phyloP scores from a whole-genome alignment of 2,797 vertebrate species.

The Urophycis tenuis region DNA sequence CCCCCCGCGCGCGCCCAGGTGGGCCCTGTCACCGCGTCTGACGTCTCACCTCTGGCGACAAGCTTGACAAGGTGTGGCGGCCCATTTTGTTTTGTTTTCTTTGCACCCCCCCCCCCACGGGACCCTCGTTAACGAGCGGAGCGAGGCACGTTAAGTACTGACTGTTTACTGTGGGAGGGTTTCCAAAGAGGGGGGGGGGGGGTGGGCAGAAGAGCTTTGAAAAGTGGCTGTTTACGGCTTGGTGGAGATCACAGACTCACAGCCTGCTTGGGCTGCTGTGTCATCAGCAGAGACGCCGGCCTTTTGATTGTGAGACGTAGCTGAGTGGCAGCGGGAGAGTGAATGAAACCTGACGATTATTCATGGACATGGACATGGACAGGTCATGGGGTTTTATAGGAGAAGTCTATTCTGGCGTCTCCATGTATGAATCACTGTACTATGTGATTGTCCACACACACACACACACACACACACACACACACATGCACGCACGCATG shows the following conservation, averaged over 20 bases:
- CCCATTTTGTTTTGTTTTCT: slow-evolving; percentile 12
- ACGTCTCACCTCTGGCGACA: slow-evolving; percentile 35
- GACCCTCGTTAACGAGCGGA: neutral
- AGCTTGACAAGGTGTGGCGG: slow-evolving; percentile 19
- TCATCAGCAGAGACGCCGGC: neutral
- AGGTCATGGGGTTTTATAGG: neutral
- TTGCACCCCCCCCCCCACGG: slow-evolving; percentile 8
- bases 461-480: neutral
- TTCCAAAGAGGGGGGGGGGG: neutral
- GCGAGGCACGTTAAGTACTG: neutral
- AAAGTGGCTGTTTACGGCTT: slow-evolving; percentile 5
- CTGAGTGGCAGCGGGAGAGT: neutral
- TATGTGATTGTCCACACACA: neutral
- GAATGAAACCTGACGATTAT: neutral
- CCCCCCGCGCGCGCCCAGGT: slow-evolving; percentile 28
- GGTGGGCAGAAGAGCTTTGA: neutral
- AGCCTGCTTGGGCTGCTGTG: neutral
- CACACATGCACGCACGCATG: too few species aligned
- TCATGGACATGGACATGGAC: neutral
- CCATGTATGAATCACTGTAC: neutral
- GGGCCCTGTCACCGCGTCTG: slow-evolving; percentile 47
- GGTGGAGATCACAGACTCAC: neutral
- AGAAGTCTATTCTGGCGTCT: neutral
- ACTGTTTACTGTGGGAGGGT: neutral
- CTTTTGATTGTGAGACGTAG: neutral